Evolutionary conservation across 2,888 invertebrate species (phyloP), one percentile per base, ranked within the genome.

Genomic region (Drosophila siamana): DNA sequence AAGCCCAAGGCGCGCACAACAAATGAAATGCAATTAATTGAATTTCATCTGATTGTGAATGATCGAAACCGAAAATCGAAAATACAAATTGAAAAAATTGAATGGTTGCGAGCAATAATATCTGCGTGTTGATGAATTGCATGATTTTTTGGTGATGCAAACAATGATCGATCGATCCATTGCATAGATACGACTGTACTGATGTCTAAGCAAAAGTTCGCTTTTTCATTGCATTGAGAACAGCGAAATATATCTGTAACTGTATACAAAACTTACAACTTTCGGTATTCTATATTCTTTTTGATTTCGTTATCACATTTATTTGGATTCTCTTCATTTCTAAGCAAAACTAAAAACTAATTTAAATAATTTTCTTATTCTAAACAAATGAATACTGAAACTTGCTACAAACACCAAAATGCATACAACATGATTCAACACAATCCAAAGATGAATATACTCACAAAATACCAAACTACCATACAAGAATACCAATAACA

Each of bases 31-130:
- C 59, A 52, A 64, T 6, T 13, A 3, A 59, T 26, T 62, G 83
- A 47, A 83, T 83, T 87, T 57, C 84, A 80, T 71, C 54, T 74
- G 69, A 47, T 47, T 63, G 71, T 73, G 77, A 72, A 73, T 80
- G 67, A 77, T 73, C 52, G 69, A 77, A 61, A 56, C 43, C 24
- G 52, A 46, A 46, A 46, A 46, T 54, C 36, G 46, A 28, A 52
- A 65, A 73, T 50, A 51, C 62, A 70, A 76, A 77, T 71, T 67
- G 71, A 77, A 67, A 67, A 63, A 78, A 84, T 67, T 66, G 70
- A 82, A 85, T 91, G 92, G 92, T 89, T 92, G 92, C 92, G 92
- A 92, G 92, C 92, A 92, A 92, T 92, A 92, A 92, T 92, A 92
- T 92, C 90, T 92, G 92, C 90, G 92, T 92, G 92, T 91, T 92